These are phyloP conservation scores for Microtus californicus DNA, from an alignment of 2,797 vertebrate genomes.

Conservation along the genomic window DNA sequence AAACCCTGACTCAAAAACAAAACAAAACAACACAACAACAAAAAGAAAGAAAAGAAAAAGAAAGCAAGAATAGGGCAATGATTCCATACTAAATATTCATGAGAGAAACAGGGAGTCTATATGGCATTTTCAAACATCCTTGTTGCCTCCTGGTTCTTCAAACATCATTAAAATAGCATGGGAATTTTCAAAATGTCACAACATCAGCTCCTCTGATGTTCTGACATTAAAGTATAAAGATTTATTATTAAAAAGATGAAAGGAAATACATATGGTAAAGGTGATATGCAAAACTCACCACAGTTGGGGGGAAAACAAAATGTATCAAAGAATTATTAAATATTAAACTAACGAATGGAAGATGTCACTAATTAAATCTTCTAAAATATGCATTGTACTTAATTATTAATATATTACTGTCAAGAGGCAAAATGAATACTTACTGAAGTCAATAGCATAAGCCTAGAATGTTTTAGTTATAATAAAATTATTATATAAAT, in stretches of 20 bases:
- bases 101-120: not conserved
- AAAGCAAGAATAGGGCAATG: not conserved
- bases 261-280: not conserved
- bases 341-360: not conserved
- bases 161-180: constrained; percentile 25
- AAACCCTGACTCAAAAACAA: too few species aligned
- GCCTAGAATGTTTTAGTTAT: constrained; percentile 24
- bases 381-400: constrained; percentile 22
- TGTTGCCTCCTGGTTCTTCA: not conserved
- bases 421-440: not conserved
- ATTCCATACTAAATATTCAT: not conserved
- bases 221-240: constrained; percentile 48
- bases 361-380: constrained; percentile 34
- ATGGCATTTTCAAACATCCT: not conserved
- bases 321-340: not conserved
- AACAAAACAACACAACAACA: too few species aligned
- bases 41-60: too few species aligned
- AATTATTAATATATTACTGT: not conserved
- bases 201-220: not conserved
- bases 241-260: constrained; percentile 9
- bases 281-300: not conserved
- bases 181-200: constrained; percentile 13
- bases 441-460: not conserved
- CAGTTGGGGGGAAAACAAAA: not conserved
- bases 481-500: not conserved